A percentile compares a stretch with the other conserved stretches of the same genome.
phyloP scores from a whole-genome alignment of 2,797 vertebrate genomes.

The Craterocephalus amniculus region DNA sequence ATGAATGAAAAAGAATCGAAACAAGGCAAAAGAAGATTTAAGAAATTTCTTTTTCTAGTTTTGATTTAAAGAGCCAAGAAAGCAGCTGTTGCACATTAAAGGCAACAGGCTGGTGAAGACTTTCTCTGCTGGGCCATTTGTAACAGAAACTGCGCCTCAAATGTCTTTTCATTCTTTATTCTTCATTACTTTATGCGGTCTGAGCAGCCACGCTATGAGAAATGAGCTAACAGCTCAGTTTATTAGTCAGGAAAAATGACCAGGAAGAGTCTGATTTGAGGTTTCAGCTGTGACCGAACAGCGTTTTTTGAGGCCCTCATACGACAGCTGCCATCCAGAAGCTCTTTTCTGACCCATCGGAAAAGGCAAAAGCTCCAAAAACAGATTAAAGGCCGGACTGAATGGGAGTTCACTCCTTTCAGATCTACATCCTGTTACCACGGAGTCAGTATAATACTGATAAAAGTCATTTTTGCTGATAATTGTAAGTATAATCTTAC shows the following conservation, averaged over 20 bases:
- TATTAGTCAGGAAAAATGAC: conserved; percentile 7
- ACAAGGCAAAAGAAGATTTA: conserved; percentile 64
- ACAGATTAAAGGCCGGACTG: conserved; percentile 59
- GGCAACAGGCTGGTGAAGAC: conserved; percentile 28
- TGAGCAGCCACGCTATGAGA: conserved; percentile 41
- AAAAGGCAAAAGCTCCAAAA: conserved; percentile 65
- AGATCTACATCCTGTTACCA: conserved; percentile 82
- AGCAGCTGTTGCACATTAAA: conserved; percentile 68
- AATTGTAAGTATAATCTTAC: conserved; percentile 87
- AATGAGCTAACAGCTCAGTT: conserved; percentile 33
- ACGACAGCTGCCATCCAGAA: conserved; percentile 71
- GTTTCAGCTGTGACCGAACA: conserved; percentile 34
- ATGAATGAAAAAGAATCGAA: conserved; percentile 53
- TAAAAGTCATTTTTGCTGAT: conserved; percentile 81
- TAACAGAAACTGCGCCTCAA: conserved; percentile 33
- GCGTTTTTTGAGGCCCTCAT: conserved; percentile 37
- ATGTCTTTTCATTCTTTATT: conserved; percentile 19
- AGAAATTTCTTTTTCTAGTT: conserved; percentile 39
- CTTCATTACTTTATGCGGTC: conserved; percentile 23
- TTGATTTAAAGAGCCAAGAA: conserved; percentile 43
- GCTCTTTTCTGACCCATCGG: conserved; percentile 51
- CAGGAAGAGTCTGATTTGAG: conserved; percentile 39
- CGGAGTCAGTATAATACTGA: conserved; percentile 89
- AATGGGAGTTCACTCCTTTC: conserved; percentile 66
- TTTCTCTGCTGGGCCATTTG: conserved; percentile 31